Base-by-base conservation (phyloP, 92 coral and sea anemone genomes). In the Virgularia gustaviana region DNA sequence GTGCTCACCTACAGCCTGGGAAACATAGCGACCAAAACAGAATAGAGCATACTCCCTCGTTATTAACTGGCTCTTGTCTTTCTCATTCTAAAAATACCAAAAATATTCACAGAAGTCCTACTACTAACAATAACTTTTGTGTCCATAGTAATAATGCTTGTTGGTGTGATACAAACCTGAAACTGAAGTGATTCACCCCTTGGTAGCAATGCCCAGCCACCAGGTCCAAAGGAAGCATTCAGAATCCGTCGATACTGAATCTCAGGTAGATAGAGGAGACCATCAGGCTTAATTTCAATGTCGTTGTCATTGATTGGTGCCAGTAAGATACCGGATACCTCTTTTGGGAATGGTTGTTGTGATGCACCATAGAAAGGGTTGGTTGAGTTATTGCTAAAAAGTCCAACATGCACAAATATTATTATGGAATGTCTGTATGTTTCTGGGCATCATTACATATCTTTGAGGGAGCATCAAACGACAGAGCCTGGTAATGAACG, bases 121-220 rank as follows among this genome's bases (percentile, higher is more conserved):
- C 3, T 12, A 9, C 30, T 20, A n/a, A 18, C 12, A 19, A 6
- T 3, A n/a, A 23, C 3, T 0, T 16, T 13, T 15, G 3, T 4
- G 38, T n/a, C n/a, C n/a, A n/a, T n/a, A n/a, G n/a, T n/a, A n/a
- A n/a, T n/a, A n/a, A n/a, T n/a, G n/a, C n/a, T n/a, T n/a, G n/a
- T n/a, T n/a, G n/a, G n/a, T n/a, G n/a, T n/a, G n/a, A n/a, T n/a
- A 30, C 73, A 27, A 85, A 92, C 98, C 98, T 92, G 98, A 75
- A 92, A 92, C 51, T 92, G 98, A 33, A 92, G 85, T n/a, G 98
- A 89, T 34, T 92, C 98, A 11, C 98, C 98, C 55, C 94, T 83
- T n/a, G 98, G 98, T 44, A 92, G 72, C 31, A 92, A 61, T 36
- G 98, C 98, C 98, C 98, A 92, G 43, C 94, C 98, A 36, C 98